Evolutionary conservation across 53 echinoderm and acorn worm species (phyloP), one percentile per base, ranked within the genome.

Genomic region (Echinometra lucunter): DNA sequence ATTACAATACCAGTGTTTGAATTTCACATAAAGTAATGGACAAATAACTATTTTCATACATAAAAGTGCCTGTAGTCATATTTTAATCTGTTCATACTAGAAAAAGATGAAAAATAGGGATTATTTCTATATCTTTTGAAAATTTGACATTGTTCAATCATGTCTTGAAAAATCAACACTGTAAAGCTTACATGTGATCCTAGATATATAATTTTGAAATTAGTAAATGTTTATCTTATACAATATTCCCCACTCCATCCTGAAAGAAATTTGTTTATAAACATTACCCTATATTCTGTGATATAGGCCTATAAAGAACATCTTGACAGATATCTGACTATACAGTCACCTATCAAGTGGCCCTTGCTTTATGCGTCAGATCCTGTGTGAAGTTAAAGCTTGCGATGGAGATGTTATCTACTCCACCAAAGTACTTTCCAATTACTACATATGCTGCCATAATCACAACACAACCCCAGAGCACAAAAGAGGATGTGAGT

Each of bases 381-480:
- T 94, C 94, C 30, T 94, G 94, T 18, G 94, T 94, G 85, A 94
- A 94, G 32, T 94, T 94, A 32, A 94, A 94, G 66, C 94, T 82
- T 27, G 94, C 85, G 1, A 94, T 83, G 42, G 94, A 82, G n/a
- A 94, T 82, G n/a, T 81, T 40, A 44, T 94, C 94, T 3, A 82
- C 58, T 32, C 94, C 94, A n/a, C 60, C 94, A 94, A 94, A 94
- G 85, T 94, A 94, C 94, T 94, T 82, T 82, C 83, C 85, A 44
- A 93, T 58, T 3, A 94, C 34, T 17, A 94, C 94, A 28, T 40
- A 85, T 10, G 47, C 94, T 15, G 44, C 44, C 82, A 82, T 83
- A 17, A 94, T 44, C 13, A 83, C 58, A 0, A 83, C n/a, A 7
- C 44, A 44, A 7, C 37, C 57, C 94, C 94, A 94, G 12, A 78